Evolutionary conservation across 2,113 vertebrate genomes (phyloP).

Genomic region (Myotis yumanensis): DNA sequence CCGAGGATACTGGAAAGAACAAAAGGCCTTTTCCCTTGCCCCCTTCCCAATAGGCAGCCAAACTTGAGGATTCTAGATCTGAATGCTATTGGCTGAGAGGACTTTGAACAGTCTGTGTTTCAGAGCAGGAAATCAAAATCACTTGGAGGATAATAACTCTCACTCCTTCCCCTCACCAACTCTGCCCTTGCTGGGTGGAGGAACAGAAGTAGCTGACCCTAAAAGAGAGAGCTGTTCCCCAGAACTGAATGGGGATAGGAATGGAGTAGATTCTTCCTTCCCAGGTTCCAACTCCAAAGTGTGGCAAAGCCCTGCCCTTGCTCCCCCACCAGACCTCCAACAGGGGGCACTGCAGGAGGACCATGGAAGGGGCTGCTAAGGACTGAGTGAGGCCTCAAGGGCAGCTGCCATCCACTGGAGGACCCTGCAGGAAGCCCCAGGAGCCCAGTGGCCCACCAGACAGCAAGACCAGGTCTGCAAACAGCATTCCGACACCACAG

Average conservation of each 20-base stretch:
- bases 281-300: neutral
- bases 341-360: rapidly evolving
- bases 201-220: neutral
- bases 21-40: neutral
- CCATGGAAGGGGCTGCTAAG: neutral
- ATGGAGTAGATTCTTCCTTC: neutral
- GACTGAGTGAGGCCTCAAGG: neutral
- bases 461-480: neutral
- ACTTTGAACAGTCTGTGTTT: neutral
- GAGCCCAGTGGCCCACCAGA: neutral
- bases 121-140: neutral
- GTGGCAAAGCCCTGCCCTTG: rapidly evolving
- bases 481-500: neutral
- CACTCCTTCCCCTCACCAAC: neutral
- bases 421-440: neutral
- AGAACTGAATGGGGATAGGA: neutral
- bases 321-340: neutral
- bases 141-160: neutral
- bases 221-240: neutral
- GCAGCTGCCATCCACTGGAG: neutral
- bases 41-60: neutral
- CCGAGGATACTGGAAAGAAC: neutral
- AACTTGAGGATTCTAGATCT: neutral
- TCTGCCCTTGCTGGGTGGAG: neutral
- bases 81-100: neutral